A percentile compares a stretch with the other conserved stretches of the same genome.
These are phyloP conservation scores for Scaptomyza cyrtandrae DNA, from an alignment of 2,888 invertebrate species.

Conservation along the genomic window DNA sequence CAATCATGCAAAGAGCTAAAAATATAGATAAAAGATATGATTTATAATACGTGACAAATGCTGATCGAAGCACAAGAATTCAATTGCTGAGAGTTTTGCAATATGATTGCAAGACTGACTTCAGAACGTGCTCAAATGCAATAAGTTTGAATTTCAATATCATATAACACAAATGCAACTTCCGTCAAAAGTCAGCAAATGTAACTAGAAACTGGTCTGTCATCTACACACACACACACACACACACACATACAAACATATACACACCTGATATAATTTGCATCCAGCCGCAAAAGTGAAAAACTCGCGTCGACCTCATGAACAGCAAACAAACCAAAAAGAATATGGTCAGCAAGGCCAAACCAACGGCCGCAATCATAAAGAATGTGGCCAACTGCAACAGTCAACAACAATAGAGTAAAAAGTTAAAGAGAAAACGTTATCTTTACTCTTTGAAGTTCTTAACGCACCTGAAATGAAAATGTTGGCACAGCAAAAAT, in stretches of 20 bases:
- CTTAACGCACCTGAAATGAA: constrained; percentile 88
- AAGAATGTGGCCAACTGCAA: constrained; percentile 91
- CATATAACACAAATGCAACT: constrained; percentile 22
- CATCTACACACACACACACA: background rate
- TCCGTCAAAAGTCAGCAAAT: constrained; percentile 33
- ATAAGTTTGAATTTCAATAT: constrained; percentile 29
- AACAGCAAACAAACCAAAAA: constrained; percentile 96
- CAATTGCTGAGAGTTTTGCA: constrained; percentile 24
- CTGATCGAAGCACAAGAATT: constrained; percentile 39
- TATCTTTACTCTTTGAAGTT: background rate
- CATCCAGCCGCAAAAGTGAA: constrained; percentile 97
- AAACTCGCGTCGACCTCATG: constrained; percentile 95
- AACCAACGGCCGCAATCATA: constrained; percentile 92
- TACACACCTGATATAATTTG: constrained; percentile 96
- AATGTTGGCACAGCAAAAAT: constrained; percentile 91
- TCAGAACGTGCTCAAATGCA: constrained; percentile 51
- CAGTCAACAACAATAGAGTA: constrained; percentile 31
- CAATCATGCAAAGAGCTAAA: constrained; percentile 93
- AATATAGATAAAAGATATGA: constrained; percentile 62
- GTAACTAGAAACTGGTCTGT: constrained; percentile 20
- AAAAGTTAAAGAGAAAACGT: background rate
- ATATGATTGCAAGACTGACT: constrained; percentile 29
- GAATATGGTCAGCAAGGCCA: constrained; percentile 94
- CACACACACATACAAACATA: background rate
- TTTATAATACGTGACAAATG: constrained; percentile 47